A percentile compares a stretch with the other conserved stretches of the same genome.
Evolutionary conservation across 2,113 vertebrate genomes (phyloP).

Genomic region (Gymnocephalus cernua): DNA sequence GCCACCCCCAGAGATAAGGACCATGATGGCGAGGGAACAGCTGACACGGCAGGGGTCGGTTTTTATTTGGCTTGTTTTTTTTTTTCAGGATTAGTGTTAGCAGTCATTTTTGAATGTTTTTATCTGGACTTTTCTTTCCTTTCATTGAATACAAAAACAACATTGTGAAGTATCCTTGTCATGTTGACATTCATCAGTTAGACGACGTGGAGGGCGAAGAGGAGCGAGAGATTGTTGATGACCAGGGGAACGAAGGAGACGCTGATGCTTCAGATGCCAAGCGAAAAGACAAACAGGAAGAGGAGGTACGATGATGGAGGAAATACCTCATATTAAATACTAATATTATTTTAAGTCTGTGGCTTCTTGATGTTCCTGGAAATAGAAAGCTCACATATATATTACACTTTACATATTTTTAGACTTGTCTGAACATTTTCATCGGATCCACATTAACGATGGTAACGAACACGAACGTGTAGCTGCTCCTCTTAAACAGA

Average conservation of each 20-base stretch:
- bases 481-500: no score
- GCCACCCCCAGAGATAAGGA: slow-evolving; percentile 86
- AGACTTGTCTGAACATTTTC: neutral
- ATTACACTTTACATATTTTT: no score
- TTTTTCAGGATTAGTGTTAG: neutral
- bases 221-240: slow-evolving; percentile 85
- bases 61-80: neutral
- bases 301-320: slow-evolving; percentile 86
- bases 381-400: no score
- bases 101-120: neutral
- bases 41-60: slow-evolving; percentile 32
- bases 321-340: neutral
- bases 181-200: slow-evolving; percentile 26
- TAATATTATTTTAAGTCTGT: neutral
- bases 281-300: slow-evolving; percentile 89
- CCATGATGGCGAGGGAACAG: slow-evolving; percentile 33
- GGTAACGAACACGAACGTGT: no score
- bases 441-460: neutral
- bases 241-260: slow-evolving; percentile 92
- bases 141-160: neutral
- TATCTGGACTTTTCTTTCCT: neutral
- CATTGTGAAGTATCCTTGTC: neutral
- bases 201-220: slow-evolving; percentile 82
- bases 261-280: slow-evolving; percentile 92
- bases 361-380: no score